Evolutionary conservation across 2,797 vertebrate species (phyloP), one percentile per base, ranked within the genome.

Genomic region (Chloroceryle inda): DNA sequence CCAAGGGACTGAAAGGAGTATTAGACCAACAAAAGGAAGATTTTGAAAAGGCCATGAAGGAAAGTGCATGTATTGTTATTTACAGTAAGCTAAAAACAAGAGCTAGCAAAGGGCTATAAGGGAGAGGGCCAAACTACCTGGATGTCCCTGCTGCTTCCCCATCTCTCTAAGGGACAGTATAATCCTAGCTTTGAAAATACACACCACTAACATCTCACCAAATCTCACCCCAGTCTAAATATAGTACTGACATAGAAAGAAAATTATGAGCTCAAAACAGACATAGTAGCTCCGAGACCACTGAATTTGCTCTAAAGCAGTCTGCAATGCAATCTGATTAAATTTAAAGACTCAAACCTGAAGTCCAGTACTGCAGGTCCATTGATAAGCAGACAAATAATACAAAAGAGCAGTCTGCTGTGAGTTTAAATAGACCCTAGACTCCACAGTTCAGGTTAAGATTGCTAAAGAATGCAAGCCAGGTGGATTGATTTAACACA

Each of bases 321-420:
- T 92, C 58, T 95, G 44, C 69, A 91, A 74, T 56, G 68, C 0
- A 0, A 86, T 92, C 85, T 93, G 95, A 96, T 95, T 95, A 85
- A 85, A 88, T 56, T 90, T 76, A 83, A 96, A 93, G 71, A 88
- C 76, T 91, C 62, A 58, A 61, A 88, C 33, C 63, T 92, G 67
- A 89, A 91, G 94, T 85, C 93, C 94, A 89, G 92, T 63, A 90
- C 77, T 88, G 85, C 4, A 13, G 31, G 77, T 89, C 85, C 74
- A 84, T 80, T 83, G 62, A 87, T 27, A 92, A 85, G 50, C 9
- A 95, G 78, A 94, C 49, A 92, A 87, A 89, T 29, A 93, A 44
- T 11, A 85, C n/a, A 44, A 89, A 90, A 73, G 62, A 52, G 29
- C 21, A 50, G 42, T 79, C 35, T 86, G 45, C 67, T 82, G 23